These are phyloP conservation scores for Cochlearius cochlearius DNA, from an alignment of 2,113 vertebrate genomes.

Conservation along the genomic window DNA sequence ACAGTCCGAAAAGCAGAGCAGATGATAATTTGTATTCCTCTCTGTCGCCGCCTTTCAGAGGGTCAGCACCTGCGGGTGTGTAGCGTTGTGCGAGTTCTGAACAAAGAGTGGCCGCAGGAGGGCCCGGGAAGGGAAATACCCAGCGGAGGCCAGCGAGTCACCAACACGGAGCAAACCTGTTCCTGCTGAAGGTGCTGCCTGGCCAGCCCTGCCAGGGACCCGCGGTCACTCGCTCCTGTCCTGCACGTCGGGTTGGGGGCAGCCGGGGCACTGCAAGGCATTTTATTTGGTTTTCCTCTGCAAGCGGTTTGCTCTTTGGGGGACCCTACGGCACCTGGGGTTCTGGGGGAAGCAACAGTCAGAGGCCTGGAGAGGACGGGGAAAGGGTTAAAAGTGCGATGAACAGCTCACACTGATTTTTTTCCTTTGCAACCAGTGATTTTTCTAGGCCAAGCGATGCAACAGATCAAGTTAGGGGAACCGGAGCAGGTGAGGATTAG, in stretches of 20 bases:
- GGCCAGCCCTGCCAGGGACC: neutral
- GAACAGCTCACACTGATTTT: neutral
- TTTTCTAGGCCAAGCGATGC: neutral
- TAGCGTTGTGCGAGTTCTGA: neutral
- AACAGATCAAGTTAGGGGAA: neutral
- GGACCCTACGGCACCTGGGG: neutral
- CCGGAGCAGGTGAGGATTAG: neutral
- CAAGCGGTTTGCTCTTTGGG: neutral
- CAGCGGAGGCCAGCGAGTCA: neutral
- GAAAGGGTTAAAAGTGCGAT: neutral
- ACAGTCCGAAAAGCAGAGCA: neutral
- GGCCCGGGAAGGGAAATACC: neutral
- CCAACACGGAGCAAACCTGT: fast-evolving
- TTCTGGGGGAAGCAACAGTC: neutral
- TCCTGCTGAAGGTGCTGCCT: neutral
- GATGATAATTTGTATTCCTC: neutral
- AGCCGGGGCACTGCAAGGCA: neutral
- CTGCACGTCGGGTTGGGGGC: neutral
- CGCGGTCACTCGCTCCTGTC: neutral
- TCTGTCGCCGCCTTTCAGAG: neutral
- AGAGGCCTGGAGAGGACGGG: neutral
- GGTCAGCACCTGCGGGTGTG: neutral
- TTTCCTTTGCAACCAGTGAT: neutral
- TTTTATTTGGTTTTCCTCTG: neutral
- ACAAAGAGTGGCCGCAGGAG: neutral